These are phyloP conservation scores for Marronus borbonicus DNA, from an alignment of 2,888 invertebrate genomes.

Conservation along the genomic window DNA sequence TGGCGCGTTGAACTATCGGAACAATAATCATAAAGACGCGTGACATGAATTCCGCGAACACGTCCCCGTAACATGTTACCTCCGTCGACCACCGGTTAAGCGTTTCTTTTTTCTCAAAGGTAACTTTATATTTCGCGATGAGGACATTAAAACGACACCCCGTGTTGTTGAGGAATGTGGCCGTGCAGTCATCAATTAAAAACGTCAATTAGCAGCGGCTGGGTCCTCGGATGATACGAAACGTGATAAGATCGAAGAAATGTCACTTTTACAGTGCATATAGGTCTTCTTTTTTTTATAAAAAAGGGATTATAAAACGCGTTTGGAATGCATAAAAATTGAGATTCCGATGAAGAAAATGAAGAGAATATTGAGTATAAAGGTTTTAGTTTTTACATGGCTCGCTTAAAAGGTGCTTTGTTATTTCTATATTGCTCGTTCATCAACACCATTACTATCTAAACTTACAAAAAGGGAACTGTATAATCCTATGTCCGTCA, in stretches of 20 bases:
- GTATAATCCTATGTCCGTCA: no score
- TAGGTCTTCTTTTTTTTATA: neutral
- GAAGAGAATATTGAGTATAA: no score
- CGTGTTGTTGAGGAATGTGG: constrained; percentile 45
- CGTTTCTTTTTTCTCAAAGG: constrained; percentile 18
- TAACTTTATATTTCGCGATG: constrained; percentile 52
- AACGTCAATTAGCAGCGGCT: constrained; percentile 60
- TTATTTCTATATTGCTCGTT: no score
- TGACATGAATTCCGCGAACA: constrained; percentile 45
- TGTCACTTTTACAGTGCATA: constrained; percentile 4
- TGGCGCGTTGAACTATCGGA: constrained; percentile 29
- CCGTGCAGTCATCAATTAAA: constrained; percentile 55
- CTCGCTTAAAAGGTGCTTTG: no score
- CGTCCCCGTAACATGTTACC: constrained; percentile 15
- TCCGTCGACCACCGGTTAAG: constrained; percentile 36
- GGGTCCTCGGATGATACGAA: constrained; percentile 47
- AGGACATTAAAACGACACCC: constrained; percentile 50
- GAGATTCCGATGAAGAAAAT: no score
- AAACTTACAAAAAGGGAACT: no score
- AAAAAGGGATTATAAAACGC: neutral
- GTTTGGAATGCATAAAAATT: no score
- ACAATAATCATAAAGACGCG: constrained; percentile 47
- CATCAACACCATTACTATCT: no score
- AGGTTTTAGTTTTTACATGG: no score
- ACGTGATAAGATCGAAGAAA: constrained; percentile 36